These are phyloP conservation scores for Murina feae DNA, from an alignment of 2,113 vertebrate genomes.

Conservation along the genomic window DNA sequence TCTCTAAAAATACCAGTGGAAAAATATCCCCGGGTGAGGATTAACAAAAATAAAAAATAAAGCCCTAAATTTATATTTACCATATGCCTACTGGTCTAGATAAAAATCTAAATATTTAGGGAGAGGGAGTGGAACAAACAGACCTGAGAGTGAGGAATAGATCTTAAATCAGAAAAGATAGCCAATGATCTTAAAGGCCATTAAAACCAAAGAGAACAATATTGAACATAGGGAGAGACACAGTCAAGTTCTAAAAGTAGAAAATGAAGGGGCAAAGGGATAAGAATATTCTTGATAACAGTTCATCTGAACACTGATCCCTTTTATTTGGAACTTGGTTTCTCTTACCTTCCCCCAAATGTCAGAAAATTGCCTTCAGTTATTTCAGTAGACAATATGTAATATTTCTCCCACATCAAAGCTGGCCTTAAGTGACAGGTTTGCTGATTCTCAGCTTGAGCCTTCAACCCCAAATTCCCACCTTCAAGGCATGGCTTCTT, in stretches of 20 bases:
- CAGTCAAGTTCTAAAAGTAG: background rate
- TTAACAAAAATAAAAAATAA: background rate
- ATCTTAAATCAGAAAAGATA: background rate
- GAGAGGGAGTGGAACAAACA: background rate
- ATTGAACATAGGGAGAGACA: background rate
- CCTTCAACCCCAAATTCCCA: background rate
- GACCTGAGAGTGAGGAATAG: background rate
- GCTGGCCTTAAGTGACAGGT: background rate
- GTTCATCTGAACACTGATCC: background rate
- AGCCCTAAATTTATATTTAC: background rate
- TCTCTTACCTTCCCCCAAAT: background rate
- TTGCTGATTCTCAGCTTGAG: background rate
- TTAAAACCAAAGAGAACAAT: slow-evolving; percentile 18
- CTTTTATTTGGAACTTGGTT: background rate
- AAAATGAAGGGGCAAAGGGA: background rate
- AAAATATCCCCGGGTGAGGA: too few species aligned
- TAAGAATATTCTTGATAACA: background rate
- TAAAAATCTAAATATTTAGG: slow-evolving; percentile 15
- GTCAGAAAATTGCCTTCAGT: slow-evolving; percentile 28
- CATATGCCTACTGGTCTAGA: background rate
- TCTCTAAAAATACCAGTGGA: too few species aligned
- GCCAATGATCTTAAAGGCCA: background rate
- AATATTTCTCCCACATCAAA: slow-evolving; percentile 21
- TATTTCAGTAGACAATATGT: slow-evolving; percentile 33
- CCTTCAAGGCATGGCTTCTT: slow-evolving; percentile 21